Evolutionary conservation across 1,140 invertebrate genomes (phyloP), one percentile per base, ranked within the genome.

Genomic region (Chlorops oryzae): DNA sequence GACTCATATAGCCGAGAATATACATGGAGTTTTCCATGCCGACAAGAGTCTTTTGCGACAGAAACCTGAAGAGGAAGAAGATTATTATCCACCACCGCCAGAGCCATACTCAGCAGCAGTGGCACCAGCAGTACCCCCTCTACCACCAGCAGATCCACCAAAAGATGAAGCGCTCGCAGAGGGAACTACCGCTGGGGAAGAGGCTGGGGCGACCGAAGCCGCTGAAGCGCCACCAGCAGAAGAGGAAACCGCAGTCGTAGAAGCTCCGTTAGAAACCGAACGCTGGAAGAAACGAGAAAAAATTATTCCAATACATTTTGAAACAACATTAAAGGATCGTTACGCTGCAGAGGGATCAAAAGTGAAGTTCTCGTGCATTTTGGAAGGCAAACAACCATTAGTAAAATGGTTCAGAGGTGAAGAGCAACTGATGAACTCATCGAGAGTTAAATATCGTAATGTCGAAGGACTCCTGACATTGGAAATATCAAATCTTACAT

Each of bases 281-380:
- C 67, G 62, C 34, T 44, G 68, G 56, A 10, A 71, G 58, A 38
- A 38, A 40, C n/a, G n/a, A n/a, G n/a, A n/a, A n/a, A n/a, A n/a
- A n/a, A n/a, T n/a, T 24, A 67, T 71, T 24, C 65, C 58, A 17
- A 71, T 72, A 13, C 62, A 72, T 43, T 72, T 72, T n/a, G 59
- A 58, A 21, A 65, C 70, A 5, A 65, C 62, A 4, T 60, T 94
- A 48, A 83, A 82, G 3, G 85, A 92, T 64, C 81, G 86, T 52
- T 84, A 84, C 7, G 84, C 86, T 5, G 82, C 83, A 1, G 81
- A 83, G 59, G 84, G 84, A 2, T 85, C 86, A 9, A 77, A 82
- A 50, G 82, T 91, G 3, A 87, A 85, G 64, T 74, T 98, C 9
- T 88, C 87, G 2, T 96, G 92, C 66, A 87, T 87, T 56, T 80